Evolutionary conservation across 2,888 invertebrate species (phyloP).

Genomic region (Drosophila colorata): DNA sequence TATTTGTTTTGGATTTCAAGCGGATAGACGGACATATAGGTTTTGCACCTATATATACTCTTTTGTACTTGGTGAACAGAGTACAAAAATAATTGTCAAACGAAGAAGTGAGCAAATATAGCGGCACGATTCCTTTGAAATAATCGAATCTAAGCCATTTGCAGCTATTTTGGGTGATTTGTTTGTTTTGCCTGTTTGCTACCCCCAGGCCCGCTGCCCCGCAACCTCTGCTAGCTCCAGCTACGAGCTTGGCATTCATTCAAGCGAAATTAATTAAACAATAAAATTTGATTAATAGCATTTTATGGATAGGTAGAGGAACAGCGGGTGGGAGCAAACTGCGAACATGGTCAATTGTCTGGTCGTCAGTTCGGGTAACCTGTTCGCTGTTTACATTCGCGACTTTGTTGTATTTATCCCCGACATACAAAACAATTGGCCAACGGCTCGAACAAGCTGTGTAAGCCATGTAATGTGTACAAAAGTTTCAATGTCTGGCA

Average conservation of each 20-base stretch:
- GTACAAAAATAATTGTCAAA: constrained; percentile 49
- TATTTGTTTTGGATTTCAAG: too few relatives aligned
- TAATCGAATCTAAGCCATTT: constrained; percentile 61
- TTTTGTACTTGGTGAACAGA: not conserved
- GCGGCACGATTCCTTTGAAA: constrained; percentile 70
- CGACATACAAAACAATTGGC: constrained; percentile 27
- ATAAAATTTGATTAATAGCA: constrained; percentile 79
- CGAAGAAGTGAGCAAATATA: constrained; percentile 45
- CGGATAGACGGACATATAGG: too few relatives aligned
- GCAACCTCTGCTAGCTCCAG: constrained; percentile 6
- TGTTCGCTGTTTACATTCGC: constrained; percentile 64
- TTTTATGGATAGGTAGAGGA: constrained; percentile 19
- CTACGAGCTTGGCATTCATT: constrained; percentile 53
- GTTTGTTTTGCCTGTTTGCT: constrained; percentile 59
- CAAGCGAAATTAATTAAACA: constrained; percentile 80
- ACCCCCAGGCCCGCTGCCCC: not conserved
- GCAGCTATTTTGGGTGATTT: constrained; percentile 67
- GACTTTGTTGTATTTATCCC: constrained; percentile 44
- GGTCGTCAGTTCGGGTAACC: constrained; percentile 42
- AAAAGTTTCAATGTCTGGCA: constrained; percentile 39
- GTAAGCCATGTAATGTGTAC: constrained; percentile 30
- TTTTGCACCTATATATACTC: too few relatives aligned
- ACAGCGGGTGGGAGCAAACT: not conserved
- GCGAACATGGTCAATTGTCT: constrained; percentile 48
- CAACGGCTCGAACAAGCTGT: constrained; percentile 34